Base-by-base conservation (phyloP, 1,140 invertebrate species). In the Bombus ignitus region DNA sequence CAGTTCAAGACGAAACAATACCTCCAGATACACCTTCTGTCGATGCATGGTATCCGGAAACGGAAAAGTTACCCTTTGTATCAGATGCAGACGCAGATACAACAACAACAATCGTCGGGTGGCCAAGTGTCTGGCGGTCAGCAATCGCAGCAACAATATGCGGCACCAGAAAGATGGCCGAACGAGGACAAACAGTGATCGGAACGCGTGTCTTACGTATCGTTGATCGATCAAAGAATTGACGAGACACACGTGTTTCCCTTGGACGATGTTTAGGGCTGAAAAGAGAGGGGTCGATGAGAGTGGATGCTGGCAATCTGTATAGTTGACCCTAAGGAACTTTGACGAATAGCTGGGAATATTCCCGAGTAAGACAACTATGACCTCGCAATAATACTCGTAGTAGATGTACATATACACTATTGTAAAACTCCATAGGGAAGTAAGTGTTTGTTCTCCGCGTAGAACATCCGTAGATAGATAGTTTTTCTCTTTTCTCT, bases 1-100 rank as follows among this genome's bases (percentile, higher is more conserved):
- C 96, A 96, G 90, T 97, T 97, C 95, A 97, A 97, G 94, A 97
- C 97, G 76, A 97, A 97, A 93, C 97, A 97, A 93, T 97, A 97
- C 92, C 96, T 97, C 87, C 96, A 97, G 93, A 97, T 97, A 93
- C 97, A 97, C 92, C 94, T 97, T 92, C 95, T 97, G 88, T 97
- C 97, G 71, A 97, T 97, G 95, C 97, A 97, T 93, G 96, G 96
- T 57, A 96, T 97, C 81, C 95, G 96, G 86, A 97, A 97, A 92
- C 94, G 97, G 32, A 96, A 96, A 92, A 95, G 94, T 71, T 95
- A 95, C 74, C 94, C 95, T 66, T 92, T 95, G 37, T 95, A 95
- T 88, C 94, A 94, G 88, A 93, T 94, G 91, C 92, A 92, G 62
- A 74, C 91, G 28, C 91, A 89, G 57, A 66, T 90, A 35, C 89